A percentile compares a stretch with the other conserved stretches of the same genome.
Conservation (phyloP, 2,113 vertebrate species). For the Phoxinus phoxinus region DNA sequence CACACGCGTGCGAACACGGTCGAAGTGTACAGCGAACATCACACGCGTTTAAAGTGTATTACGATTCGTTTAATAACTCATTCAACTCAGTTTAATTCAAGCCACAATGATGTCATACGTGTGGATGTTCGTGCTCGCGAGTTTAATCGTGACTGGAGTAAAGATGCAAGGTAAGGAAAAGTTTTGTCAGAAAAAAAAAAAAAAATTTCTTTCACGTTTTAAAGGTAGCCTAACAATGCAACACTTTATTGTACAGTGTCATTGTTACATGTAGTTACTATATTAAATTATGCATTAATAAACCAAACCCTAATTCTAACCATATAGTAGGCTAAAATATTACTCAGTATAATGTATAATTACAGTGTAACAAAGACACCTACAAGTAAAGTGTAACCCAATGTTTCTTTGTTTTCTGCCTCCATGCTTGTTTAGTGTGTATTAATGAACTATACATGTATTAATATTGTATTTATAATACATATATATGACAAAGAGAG, state of each 20-base stretch:
- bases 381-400: no score
- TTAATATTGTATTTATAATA: background rate
- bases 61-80: background rate
- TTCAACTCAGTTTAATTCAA: background rate
- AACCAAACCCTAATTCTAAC: no score
- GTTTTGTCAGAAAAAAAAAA: background rate
- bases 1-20: background rate
- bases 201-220: background rate
- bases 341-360: no score
- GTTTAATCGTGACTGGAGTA: slow-evolving; percentile 43
- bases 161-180: slow-evolving; percentile 44
- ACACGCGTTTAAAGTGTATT: background rate
- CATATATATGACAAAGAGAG: background rate
- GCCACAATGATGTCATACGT: slow-evolving; percentile 42
- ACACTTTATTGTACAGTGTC: no score
- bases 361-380: no score
- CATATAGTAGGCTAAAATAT: no score
- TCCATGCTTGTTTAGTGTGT: background rate
- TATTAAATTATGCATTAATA: no score
- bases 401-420: background rate
- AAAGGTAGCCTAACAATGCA: background rate
- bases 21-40: no score
- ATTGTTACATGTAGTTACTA: background rate
- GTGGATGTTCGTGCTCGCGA: slow-evolving; percentile 53
- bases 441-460: background rate